Evolutionary conservation across 2,113 vertebrate species (phyloP).

Genomic region (Cephalopholis sonnerati): DNA sequence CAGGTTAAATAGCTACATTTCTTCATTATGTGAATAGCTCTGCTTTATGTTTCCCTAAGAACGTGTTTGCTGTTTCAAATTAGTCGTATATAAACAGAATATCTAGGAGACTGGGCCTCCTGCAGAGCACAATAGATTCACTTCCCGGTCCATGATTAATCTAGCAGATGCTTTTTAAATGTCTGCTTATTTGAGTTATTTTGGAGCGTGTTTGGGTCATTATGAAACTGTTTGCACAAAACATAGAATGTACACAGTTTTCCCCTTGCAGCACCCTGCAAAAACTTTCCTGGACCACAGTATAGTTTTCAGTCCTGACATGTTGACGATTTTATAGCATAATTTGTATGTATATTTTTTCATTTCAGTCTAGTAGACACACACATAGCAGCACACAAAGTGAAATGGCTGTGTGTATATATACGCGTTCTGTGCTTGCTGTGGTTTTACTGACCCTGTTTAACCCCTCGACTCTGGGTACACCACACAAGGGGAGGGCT

Average conservation of each 20-base stretch:
- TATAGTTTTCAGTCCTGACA: neutral
- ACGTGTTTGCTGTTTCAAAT: too few relatives aligned
- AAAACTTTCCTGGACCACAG: neutral
- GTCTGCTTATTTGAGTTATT: neutral
- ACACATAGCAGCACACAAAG: neutral
- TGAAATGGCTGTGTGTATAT: neutral
- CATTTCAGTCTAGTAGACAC: neutral
- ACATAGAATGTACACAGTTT: neutral
- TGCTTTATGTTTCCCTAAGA: too few relatives aligned
- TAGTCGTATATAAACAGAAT: too few relatives aligned
- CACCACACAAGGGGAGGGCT: slow-evolving; percentile 1
- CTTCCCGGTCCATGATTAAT: neutral
- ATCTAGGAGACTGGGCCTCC: too few relatives aligned
- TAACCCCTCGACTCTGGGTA: slow-evolving; percentile 3
- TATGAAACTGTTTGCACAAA: neutral
- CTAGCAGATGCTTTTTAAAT: neutral
- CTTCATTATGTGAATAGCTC: too few relatives aligned
- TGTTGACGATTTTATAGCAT: neutral
- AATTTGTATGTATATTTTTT: neutral
- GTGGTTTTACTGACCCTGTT: slow-evolving; percentile 20
- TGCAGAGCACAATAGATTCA: too few relatives aligned
- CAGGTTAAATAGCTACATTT: too few relatives aligned
- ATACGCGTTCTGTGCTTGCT: slow-evolving; percentile 1
- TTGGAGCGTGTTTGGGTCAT: neutral
- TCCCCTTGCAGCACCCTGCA: too few relatives aligned